Evolutionary conservation across 1,140 invertebrate genomes (phyloP).

Genomic region (Aphaenogaster ashmeadi): DNA sequence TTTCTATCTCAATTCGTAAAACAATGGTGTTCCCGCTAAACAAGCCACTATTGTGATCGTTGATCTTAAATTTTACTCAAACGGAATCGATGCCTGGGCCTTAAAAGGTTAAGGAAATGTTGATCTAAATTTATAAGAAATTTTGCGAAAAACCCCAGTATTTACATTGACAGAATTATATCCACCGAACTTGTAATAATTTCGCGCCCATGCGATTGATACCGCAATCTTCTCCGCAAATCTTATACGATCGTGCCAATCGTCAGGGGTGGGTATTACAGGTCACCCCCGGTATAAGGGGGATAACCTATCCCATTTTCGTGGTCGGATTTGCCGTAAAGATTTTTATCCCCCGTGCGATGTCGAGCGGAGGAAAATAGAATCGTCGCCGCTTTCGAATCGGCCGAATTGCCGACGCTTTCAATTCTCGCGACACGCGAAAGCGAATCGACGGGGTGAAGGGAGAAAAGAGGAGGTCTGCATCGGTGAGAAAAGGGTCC

Average conservation of each 20-base stretch:
- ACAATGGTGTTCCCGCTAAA: too few relatives aligned
- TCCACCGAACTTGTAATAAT: neutral
- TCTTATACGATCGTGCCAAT: constrained; percentile 37
- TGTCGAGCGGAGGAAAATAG: constrained; percentile 71
- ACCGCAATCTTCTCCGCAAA: constrained; percentile 18
- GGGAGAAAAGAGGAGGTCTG: neutral
- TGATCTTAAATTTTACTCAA: too few relatives aligned
- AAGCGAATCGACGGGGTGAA: neutral
- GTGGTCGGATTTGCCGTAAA: constrained; percentile 71
- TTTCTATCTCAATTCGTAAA: too few relatives aligned
- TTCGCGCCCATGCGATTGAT: neutral
- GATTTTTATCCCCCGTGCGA: constrained; percentile 69
- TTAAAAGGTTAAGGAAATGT: neutral
- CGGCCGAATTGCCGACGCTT: constrained; percentile 65
- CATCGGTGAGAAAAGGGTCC: constrained; percentile 59
- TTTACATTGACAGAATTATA: neutral
- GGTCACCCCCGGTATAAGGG: constrained; percentile 26
- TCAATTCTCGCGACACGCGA: constrained; percentile 72
- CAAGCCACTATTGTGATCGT: too few relatives aligned
- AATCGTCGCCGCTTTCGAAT: constrained; percentile 71
- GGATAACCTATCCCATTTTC: constrained; percentile 67
- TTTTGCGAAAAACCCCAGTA: neutral
- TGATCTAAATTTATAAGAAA: neutral
- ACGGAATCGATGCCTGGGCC: too few relatives aligned
- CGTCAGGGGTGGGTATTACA: constrained; percentile 21